phyloP scores from a whole-genome alignment of 2,888 invertebrate genomes.

The Hoplodrina blanda region DNA sequence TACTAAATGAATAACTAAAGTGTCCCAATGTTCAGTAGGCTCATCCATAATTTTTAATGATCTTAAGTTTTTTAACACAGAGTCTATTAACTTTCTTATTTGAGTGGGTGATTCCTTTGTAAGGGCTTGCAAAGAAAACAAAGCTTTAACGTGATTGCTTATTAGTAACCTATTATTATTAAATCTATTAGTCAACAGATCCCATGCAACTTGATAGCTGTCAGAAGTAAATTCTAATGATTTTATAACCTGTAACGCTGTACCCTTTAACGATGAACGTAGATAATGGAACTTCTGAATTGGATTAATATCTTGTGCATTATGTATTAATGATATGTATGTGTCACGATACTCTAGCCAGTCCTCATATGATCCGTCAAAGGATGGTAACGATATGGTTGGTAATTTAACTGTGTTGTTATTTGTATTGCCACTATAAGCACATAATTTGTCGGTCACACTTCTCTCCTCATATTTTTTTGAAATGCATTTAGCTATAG shows the following conservation, averaged over 20 bases:
- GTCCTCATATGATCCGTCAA: constrained; percentile 21
- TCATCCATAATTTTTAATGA: too few species aligned
- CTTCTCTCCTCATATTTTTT: not conserved
- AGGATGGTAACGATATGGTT: constrained; percentile 7
- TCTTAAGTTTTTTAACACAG: too few species aligned
- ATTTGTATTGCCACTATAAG: constrained; percentile 4
- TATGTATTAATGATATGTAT: constrained; percentile 4
- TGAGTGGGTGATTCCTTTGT: not conserved
- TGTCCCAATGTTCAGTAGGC: too few species aligned
- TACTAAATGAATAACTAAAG: too few species aligned
- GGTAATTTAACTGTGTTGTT: constrained; percentile 4
- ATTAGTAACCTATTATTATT: constrained; percentile 15
- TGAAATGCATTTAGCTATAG: not conserved
- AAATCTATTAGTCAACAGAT: constrained; percentile 14
- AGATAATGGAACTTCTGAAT: constrained; percentile 17
- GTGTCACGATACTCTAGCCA: constrained; percentile 20
- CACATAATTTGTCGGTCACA: not conserved
- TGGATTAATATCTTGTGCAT: constrained; percentile 5
- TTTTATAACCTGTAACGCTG: constrained; percentile 9
- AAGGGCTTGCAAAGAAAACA: not conserved
- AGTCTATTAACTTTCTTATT: too few species aligned
- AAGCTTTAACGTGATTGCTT: constrained; percentile 4
- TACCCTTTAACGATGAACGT: constrained; percentile 8
- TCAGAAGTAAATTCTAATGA: constrained; percentile 8
- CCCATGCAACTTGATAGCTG: constrained; percentile 14